Percentiles rank a stretch among this genome's conserved stretches.
These are phyloP conservation scores for Chelonia mydas DNA, from an alignment of 2,797 vertebrate genomes.

Conservation along the genomic window DNA sequence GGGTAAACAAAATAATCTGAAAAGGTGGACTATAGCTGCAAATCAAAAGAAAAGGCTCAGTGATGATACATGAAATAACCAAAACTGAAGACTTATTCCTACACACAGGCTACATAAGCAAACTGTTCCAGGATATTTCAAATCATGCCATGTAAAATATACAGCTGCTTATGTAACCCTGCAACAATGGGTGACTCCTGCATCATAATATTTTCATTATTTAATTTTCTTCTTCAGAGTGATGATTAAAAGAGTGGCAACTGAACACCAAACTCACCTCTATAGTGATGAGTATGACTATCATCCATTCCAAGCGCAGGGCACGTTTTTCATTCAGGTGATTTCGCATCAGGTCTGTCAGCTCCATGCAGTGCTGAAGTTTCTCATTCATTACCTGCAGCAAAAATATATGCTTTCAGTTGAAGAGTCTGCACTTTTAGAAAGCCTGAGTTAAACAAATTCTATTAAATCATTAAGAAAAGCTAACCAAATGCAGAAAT, in stretches of 20 bases:
- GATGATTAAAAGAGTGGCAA: neutral
- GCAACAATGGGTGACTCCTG: neutral
- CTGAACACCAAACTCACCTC: conserved; percentile 83
- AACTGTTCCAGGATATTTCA: neutral
- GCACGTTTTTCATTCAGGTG: conserved; percentile 95
- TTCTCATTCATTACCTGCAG: conserved; percentile 97
- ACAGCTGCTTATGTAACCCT: neutral
- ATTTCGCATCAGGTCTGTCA: conserved; percentile 97
- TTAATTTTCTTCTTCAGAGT: neutral
- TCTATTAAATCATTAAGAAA: neutral
- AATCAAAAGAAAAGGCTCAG: neutral
- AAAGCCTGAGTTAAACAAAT: neutral
- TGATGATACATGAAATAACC: neutral
- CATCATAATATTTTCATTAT: neutral
- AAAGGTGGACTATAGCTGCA: neutral
- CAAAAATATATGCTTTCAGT: neutral
- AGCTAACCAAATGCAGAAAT: neutral
- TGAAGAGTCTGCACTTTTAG: neutral
- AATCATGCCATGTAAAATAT: neutral
- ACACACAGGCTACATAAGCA: neutral
- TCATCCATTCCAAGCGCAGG: conserved; percentile 98
- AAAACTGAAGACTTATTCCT: neutral
- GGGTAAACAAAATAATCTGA: neutral
- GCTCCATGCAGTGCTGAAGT: conserved; percentile 94
- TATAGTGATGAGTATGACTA: conserved; percentile 96